Base-by-base conservation (phyloP, 2,113 vertebrate species). In the Actinemys pallida region DNA sequence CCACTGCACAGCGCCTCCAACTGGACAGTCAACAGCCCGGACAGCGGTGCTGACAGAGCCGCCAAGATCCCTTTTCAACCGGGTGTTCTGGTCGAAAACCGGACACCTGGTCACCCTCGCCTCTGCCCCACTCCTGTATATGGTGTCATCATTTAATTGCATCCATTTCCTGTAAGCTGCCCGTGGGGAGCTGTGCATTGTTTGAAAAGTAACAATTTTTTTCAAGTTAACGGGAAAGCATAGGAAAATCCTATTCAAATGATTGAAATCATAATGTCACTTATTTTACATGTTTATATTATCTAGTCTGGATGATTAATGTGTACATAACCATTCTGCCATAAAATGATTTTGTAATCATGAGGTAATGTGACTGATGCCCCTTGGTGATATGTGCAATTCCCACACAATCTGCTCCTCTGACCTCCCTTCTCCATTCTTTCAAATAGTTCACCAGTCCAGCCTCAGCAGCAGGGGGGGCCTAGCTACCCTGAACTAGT, bases 321-420 rank as follows among this genome's bases (percentile, higher is more conserved):
- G n/a, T 0, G 72, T 5, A 1, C 42, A 27, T 79, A 1, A 1
- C 3, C 39, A 17, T 2, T 47, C 6, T 1, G 11, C 8, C 1
- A 17, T 16, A 24, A 80, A 42, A 12, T 49, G 54, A 10, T 2
- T 39, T 50, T 4, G 75, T 56, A 45, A 35, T 69, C 4, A 1
- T 83, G 50, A 45, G 12, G n/a, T 10, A 35, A 42, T 16, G 14
- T n/a, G 65, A 69, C 10, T 69, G 65, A 62, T 62, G 29, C 4
- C 29, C 29, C 11, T 31, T 62, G 29, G 27, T 31, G 5, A n/a
- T 65, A 6, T 17, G 31, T 65, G 62, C 62, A 65, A 65, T 22
- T 85, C 65, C 12, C 57, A 39, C 0, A 5, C 22, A 22, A 42
- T 11, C 35, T 54, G 31, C 16, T 13, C 35, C 27, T 57, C 49